Evolutionary conservation across 1,140 invertebrate genomes (phyloP), one percentile per base, ranked within the genome.

Genomic region (Solen grandis): DNA sequence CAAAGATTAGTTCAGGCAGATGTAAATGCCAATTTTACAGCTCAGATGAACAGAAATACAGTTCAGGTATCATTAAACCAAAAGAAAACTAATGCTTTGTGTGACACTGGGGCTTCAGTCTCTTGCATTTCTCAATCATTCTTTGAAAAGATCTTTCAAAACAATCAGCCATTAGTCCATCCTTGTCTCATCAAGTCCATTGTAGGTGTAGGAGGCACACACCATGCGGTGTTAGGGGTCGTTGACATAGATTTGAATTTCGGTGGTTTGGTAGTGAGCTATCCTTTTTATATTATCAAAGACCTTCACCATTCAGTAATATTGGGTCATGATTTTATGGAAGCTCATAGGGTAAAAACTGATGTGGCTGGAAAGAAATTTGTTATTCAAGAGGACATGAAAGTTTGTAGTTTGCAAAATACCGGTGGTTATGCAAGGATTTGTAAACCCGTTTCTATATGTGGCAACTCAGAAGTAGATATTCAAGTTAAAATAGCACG

Each of bases 101-200:
- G 52, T 60, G 70, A 73, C 50, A 73, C 70, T 25, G 70, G 70
- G 2, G 70, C 70, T 38, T 4, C 70, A 8, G 35, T 73, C 5
- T 70, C 50, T 5, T 57, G 70, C 35, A 25, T 73, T 57, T 14
- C 50, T 3, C 8, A 35, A 46, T 10, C 54, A 60, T 73, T 60
- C 33, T 60, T 60, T 1, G 25, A 59, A 25, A 73, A 41, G 35
- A 25, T n/a, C 25, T 73, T 38, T 46, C 54, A 2, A 2, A n/a
- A 2, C 33, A 16, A 3, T 38, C 36, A 59, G 27, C 70, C 52
- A 1, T 2, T n/a, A 25, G 22, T 73, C 4, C 1, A 19, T 2
- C 8, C 36, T 5, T 41, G 27, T 41, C 1, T 3, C 27, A 16
- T 60, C 2, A 38, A 38, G 14, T 60, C 55, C 31, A 73, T 73